phyloP scores from a whole-genome alignment of 2,797 vertebrate species.

The Pantherophis vulpinus region DNA sequence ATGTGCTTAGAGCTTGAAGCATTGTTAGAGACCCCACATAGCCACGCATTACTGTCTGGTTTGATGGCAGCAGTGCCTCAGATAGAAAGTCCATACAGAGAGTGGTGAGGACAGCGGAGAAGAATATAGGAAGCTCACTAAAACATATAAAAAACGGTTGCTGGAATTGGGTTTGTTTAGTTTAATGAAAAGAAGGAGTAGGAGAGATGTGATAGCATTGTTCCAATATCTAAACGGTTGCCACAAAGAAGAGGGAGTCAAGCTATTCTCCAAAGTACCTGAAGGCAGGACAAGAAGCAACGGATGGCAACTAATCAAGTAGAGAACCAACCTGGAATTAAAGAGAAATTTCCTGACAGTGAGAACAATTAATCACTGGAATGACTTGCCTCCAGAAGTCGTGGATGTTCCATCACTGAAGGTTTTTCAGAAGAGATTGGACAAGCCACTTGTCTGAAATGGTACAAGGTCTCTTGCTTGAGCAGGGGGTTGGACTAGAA shows the following conservation, averaged over 20 bases:
- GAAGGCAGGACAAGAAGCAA: not conserved
- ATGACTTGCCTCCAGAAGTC: not conserved
- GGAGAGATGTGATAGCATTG: not conserved
- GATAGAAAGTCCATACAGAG: too few species aligned
- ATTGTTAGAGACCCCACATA: too few species aligned
- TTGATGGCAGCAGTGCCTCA: too few species aligned
- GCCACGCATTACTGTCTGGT: too few species aligned
- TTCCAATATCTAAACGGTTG: not conserved
- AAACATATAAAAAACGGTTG: not conserved
- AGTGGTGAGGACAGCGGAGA: too few species aligned
- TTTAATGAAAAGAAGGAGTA: not conserved
- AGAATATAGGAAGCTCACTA: not conserved
- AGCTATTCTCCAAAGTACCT: not conserved
- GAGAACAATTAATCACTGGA: not conserved
- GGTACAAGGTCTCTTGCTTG: not conserved
- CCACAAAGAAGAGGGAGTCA: not conserved
- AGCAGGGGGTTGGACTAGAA: not conserved
- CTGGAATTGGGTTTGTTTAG: not conserved
- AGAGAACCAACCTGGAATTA: not conserved
- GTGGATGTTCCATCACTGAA: not conserved
- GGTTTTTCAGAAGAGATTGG: not conserved
- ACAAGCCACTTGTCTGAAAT: not conserved
- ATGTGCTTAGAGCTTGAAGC: too few species aligned
- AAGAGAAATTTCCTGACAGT: not conserved
- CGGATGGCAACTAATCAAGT: not conserved